Evolutionary conservation across 1,140 invertebrate genomes (phyloP), one percentile per base, ranked within the genome.

Genomic region (Dolichoris vasculosae): DNA sequence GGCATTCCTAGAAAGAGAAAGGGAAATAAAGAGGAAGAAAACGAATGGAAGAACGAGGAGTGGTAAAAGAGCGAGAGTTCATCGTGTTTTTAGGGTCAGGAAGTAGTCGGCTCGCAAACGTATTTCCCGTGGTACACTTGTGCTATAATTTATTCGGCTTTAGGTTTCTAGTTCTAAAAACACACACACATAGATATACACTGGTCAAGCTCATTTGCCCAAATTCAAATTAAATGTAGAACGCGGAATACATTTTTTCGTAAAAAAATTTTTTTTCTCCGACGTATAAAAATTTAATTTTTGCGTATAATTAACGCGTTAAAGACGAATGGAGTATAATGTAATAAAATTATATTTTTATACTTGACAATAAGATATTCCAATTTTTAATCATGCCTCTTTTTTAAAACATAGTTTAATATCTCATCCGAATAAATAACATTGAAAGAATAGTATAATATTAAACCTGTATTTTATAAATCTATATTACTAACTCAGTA

Each of bases 141-240:
- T 11, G 1, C 32, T 32, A 63, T 86, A 86, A 86, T 86, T 86
- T 83, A 86, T 86, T 82, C 81, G 38, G 75, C 64, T 83, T 82
- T 77, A 40, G 71, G 43, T 71, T 63, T 38, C 75, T 38, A 11
- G 35, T 79, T 71, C 8, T 55, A n/a, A 26, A 76, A 48, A 17
- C 26, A 40, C 67, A n/a, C 38, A 26, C 2, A 13, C 20, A 76
- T 59, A 64, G 15, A 32, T 64, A n/a, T 23, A 83, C 17, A 35
- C n/a, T 11, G 30, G n/a, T 51, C 59, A 4, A 35, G 46, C 80
- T 55, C 32, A 35, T 76, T 83, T 43, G 35, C 71, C 82, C 1
- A 83, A 64, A 83, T 83, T 77, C 63, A 51, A 46, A 46, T 75
- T 69, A 75, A n/a, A 51, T 38, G 67, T 38, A n/a, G 11, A 15